Base-by-base conservation (phyloP, 2,888 invertebrate genomes). In the Leptinotarsa haldemani region DNA sequence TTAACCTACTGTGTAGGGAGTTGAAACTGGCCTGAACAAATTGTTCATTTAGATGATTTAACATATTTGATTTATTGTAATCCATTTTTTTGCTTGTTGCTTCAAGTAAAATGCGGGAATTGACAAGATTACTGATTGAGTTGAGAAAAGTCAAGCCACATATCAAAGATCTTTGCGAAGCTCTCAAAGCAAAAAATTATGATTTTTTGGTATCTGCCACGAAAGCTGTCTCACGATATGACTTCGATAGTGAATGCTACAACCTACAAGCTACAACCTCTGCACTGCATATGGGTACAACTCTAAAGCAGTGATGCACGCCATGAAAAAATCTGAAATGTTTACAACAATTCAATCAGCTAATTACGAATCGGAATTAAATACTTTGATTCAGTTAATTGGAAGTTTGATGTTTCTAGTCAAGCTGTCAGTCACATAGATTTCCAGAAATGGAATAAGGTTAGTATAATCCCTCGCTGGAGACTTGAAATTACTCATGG, bases 401-500 rank as follows among this genome's bases (percentile, higher is more conserved):
- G 78, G 80, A 75, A 65, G 66, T 79, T 58, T 70, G 78, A 80
- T 16, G 47, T 78, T 18, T 77, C 74, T n/a, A 76, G 71, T 20
- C 56, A 70, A 70, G 70, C 65, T 20, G n/a, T n/a, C 53, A 65
- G 52, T 52, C 48, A 70, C 25, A 50, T 70, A 25, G 63, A 63
- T 63, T 22, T 50, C 46, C 47, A 48, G 74, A 70, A 65, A 63
- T 70, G 61, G 63, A 70, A 70, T 65, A 70, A 70, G 52, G 65
- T 70, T 16, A 70, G 52, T 70, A 3, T 65, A 15, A 65, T 47
- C 70, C 53, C 48, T 70, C 30, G 76, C 75, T 15, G 75, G 66
- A 64, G 79, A 82, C 56, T 52, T 81, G 30, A 81, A 80, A 75
- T 66, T 77, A 68, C 67, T 80, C 68, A 76, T 75, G 70, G 68